Evolutionary conservation across 2,797 vertebrate genomes (phyloP), one percentile per base, ranked within the genome.

Genomic region (Odontamblyopus rebecca): DNA sequence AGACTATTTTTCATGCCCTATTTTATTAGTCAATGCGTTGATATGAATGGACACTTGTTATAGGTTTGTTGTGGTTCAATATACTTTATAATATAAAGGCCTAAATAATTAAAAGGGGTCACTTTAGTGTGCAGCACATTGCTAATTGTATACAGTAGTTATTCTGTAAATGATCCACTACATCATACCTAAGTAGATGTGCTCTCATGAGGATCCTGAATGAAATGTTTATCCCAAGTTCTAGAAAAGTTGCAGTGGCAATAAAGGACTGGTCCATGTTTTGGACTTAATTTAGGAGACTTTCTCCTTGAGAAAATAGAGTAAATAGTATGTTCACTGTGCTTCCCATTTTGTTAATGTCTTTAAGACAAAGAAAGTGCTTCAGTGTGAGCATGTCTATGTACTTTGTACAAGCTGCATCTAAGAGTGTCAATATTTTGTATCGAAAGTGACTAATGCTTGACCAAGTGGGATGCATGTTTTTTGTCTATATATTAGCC

Each of bases 391-490:
- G 81, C 81, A 78, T 84, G 82, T 80, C 79, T 85, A 61, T 77
- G 68, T 67, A 61, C 72, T 1, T 80, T 75, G 65, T 83, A 83
- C 69, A 85, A 81, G 70, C 74, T 82, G 78, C 82, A 86, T 86
- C 79, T 86, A 79, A 79, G 57, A 76, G 62, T 68, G 61, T 76
- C 61, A 83, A 65, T 75, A 68, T 87, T 77, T 70, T 86, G 81
- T 86, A 89, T 82, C 79, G 79, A 50, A n/a, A 71, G 62, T 48
- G 53, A 1, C 2, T 68, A 51, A 26, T 67, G 64, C 70, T 23
- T 70, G 69, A 50, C 78, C 72, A 69, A 69, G 72, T 27, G 65
- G 79, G 70, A 80, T 86, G 86, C 88, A 89, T 84, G 86, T 50
- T n/a, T 64, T 67, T 78, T 53, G 61, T 77, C 60, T 30, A 54